A percentile compares a stretch with the other conserved stretches of the same genome.
These are phyloP conservation scores for Odontamblyopus rebecca DNA, from an alignment of 2,797 vertebrate genomes.

Conservation along the genomic window DNA sequence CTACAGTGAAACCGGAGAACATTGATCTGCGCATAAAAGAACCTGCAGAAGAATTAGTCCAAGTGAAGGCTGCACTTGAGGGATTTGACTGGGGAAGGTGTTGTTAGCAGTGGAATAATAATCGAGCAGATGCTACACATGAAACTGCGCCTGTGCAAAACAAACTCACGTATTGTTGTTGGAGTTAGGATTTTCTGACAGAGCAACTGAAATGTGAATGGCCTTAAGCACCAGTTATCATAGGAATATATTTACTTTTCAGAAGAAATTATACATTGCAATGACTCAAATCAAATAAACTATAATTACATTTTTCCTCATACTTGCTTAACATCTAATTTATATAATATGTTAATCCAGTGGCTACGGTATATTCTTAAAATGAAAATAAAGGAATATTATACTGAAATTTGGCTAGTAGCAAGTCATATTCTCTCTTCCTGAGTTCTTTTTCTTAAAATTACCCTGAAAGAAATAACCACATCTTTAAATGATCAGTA, in stretches of 20 bases:
- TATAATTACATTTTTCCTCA: too few species aligned
- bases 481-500: too few species aligned
- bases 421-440: too few species aligned
- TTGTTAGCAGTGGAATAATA: neutral
- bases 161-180: neutral
- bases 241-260: too few species aligned
- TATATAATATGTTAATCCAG: neutral
- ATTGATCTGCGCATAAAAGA: conserved; percentile 22
- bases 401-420: neutral
- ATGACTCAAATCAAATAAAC: too few species aligned
- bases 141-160: neutral
- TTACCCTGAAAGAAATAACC: neutral
- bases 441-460: neutral
- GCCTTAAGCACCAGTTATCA: too few species aligned
- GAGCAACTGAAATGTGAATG: too few species aligned
- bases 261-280: too few species aligned
- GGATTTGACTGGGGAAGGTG: conserved; percentile 5
- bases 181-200: neutral
- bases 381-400: neutral
- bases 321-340: neutral
- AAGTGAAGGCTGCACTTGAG: conserved; percentile 2
- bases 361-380: too few species aligned
- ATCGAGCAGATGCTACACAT: neutral
- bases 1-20: conserved; percentile 24
- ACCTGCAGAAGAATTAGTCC: neutral